These are phyloP conservation scores for Rhagoletis pomonella DNA, from an alignment of 1,140 invertebrate species.

Conservation along the genomic window DNA sequence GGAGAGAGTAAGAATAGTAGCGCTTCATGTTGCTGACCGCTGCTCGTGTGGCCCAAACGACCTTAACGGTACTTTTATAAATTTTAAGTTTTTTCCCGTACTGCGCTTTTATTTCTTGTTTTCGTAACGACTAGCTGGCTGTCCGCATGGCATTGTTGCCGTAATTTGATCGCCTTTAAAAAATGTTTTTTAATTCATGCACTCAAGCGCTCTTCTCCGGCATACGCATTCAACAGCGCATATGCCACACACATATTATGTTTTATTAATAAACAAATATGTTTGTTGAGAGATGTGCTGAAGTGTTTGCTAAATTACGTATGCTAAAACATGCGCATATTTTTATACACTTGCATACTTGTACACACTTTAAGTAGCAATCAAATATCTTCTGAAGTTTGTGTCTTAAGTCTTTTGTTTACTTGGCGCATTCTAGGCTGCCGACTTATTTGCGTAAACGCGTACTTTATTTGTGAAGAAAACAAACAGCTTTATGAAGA, in stretches of 20 bases:
- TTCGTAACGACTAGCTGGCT: background rate
- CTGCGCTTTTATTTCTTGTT: background rate
- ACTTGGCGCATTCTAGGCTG: background rate
- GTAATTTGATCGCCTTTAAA: constrained; percentile 38
- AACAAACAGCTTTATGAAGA: background rate
- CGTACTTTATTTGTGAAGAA: background rate
- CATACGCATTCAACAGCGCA: background rate
- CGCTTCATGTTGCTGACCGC: background rate
- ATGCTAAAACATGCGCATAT: background rate
- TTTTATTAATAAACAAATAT: background rate
- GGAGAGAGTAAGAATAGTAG: background rate
- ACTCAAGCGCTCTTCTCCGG: background rate
- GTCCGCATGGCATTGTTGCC: background rate
- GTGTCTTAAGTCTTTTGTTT: constrained; percentile 26
- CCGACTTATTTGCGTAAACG: background rate
- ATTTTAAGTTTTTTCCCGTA: background rate
- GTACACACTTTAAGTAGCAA: too few species aligned
- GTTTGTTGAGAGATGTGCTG: background rate
- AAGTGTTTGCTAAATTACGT: constrained; percentile 8
- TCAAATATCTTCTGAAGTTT: background rate
- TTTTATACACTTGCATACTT: background rate
- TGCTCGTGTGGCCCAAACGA: constrained; percentile 41
- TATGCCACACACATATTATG: background rate
- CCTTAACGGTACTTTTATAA: constrained; percentile 45
- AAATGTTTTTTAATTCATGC: background rate